Percentiles rank a stretch among this genome's conserved stretches.
Evolutionary conservation across 2,113 vertebrate species (phyloP).

Genomic region (Acinonyx jubatus): DNA sequence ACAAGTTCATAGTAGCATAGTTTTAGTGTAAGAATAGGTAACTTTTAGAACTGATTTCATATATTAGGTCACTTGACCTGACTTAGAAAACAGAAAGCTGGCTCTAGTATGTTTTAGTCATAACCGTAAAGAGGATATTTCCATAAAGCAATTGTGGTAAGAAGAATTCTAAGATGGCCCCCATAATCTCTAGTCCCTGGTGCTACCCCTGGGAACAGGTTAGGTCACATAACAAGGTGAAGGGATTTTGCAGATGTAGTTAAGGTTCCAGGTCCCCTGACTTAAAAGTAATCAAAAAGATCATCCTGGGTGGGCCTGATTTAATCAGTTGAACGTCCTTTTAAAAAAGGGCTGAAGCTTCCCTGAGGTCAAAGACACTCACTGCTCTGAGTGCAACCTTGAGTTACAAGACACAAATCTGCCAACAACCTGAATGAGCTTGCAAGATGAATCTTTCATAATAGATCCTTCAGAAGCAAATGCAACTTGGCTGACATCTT

Average conservation of each 20-base stretch:
- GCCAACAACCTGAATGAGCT: background rate
- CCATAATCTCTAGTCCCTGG: background rate
- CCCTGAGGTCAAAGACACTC: background rate
- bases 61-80: background rate
- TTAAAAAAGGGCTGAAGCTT: background rate
- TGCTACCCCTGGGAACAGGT: background rate
- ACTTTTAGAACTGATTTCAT: constrained; percentile 11
- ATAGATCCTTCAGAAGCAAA: background rate
- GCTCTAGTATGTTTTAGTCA: background rate
- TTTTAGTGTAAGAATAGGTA: background rate
- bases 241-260: background rate
- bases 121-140: background rate
- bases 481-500: background rate
- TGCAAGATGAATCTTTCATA: background rate
- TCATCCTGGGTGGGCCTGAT: background rate
- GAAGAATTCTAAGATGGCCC: background rate
- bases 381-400: background rate
- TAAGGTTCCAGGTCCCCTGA: background rate
- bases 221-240: background rate
- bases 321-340: background rate
- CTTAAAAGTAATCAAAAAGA: constrained; percentile 1
- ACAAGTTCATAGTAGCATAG: background rate
- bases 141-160: background rate
- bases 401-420: background rate
- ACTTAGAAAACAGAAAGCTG: background rate